Base-by-base conservation (phyloP, 92 coral and sea anemone species). In the Epizoanthus rinbou region DNA sequence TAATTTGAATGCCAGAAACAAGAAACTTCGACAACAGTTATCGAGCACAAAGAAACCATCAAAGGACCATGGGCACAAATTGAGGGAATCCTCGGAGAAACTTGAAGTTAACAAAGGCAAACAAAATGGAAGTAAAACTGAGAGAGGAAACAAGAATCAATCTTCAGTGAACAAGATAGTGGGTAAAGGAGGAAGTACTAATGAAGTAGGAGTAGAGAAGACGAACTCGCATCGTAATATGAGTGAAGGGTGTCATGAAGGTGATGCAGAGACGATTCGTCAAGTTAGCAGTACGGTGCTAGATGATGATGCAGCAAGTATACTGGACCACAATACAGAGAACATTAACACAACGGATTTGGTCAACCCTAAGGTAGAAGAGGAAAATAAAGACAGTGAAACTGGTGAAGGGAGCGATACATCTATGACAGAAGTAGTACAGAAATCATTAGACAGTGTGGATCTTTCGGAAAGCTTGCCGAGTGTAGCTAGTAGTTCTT, bases 11-110 rank as follows among this genome's bases (percentile, higher is more conserved):
- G 19, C 5, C 28, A 78, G 45, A 39, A 78, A 62, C 43, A 14
- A 19, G 16, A 69, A 78, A 62, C 82, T 78, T 39, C 71, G 52
- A 5, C 66, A 60, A 17, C 82, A 60, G 53, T 66, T 75, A 19
- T 69, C 47, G 9, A 39, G 8, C 21, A 59, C 43, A 25, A 59
- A 28, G 16, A 62, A 78, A 60, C 69, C 2, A 23, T 43, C 70
- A 5, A 60, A n/a, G 41, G 21, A 4, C 21, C 21, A 17, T 28
- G 45, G 62, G 19, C 62, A 62, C 1, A 41, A 62, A 41, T 0
- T 53, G 4, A 62, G 23, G 56, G 22, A 39, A 41, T 21, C 18
- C 22, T 17, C 17, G 8, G 67, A 57, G 13, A 58, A n/a, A 35
- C 53, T 37, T 2, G 35, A 35, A 18, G 54, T 57, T 3, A 22